Evolutionary conservation across 64 coral and sea anemone genomes (phyloP), one percentile per base, ranked within the genome.

Genomic region (Dendrophyllia cribrosa): DNA sequence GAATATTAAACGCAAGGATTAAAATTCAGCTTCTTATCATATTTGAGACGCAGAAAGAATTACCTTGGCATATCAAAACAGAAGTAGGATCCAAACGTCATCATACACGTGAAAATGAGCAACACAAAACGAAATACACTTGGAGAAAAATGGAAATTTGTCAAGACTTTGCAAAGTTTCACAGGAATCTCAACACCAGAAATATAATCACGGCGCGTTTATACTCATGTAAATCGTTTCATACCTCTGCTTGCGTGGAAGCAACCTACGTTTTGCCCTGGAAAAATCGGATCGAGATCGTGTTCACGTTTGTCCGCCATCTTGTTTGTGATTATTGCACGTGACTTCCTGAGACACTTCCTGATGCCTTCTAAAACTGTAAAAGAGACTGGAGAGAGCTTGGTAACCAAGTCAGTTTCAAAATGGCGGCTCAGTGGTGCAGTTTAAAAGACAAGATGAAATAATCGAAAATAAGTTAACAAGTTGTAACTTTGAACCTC

Each of bases 21-120:
- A 34, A 34, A 34, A 34, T 0, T 34, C 34, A 34, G 0, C 34
- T 34, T 34, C 34, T 34, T 34, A 34, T 34, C 34, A 34, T 34
- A 34, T 34, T 34, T 34, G 2, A 34, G 34, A 34, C 34, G 34
- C 34, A 34, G 34, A 2, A 34, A 34, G 34, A 34, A 34, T 26
- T 76, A 96, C 95, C 95, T 96, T 59, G 95, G 95, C 95, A 96
- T 96, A 77, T 96, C 95, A 86, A 90, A 94, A 89, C 95, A 96
- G 62, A 96, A 96, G 51, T 96, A 96, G 2, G 91, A 96, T 19
- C 95, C 95, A 82, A 96, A 96, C 14, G 91, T 96, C 64, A 94
- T 49, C 81, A 96, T 68, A 89, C 95, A 96, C 55, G 89, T 96
- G 74, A 96, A 96, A 10, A 94, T 75, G 0, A 96, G 91, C 52